Evolutionary conservation across 2,113 vertebrate genomes (phyloP), one percentile per base, ranked within the genome.

Genomic region (Piprites chloris): DNA sequence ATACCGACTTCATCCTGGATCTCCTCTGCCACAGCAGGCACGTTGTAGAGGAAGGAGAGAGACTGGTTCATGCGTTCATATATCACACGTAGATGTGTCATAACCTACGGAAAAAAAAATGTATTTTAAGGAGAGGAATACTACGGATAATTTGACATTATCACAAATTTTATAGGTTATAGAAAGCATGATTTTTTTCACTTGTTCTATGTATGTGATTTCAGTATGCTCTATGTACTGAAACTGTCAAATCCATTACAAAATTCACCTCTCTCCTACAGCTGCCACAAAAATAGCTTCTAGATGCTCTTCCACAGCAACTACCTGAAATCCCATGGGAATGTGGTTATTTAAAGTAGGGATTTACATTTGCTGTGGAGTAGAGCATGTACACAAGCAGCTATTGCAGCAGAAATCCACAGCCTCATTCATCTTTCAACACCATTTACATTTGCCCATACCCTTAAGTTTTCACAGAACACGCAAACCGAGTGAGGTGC

Each of bases 61-160:
- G 99, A 99, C 97, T 99, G 99, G 97, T 99, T 99, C 99, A 99
- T 99, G 65, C 99, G 98, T 91, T 99, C 99, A 39, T 99, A 99
- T 67, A 99, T 99, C 91, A 99, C 99, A 52, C 99, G 99, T 93
- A 99, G 98, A 96, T 99, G 99, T 49, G 99, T 99, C 98, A 99
- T 98, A 53, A 99, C 99, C 99, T 99, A 44, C 0, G 44, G 56
- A 95, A 86, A 96, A 10, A 96, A 10, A 85, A 42, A 94, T 90
- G 28, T 22, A 95, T 81, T 88, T 12, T 16, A 88, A 85, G 62
- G 16, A 86, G 26, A 11, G 15, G 5, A 80, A 68, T 50, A 55
- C 14, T 23, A 24, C 9, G 23, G 59, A n/a, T 66, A 69, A 69
- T 42, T 87, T 44, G 28, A 75, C 46, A 61, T 46, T 58, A 87